Percentiles rank a stretch among this genome's conserved stretches.
phyloP scores from a whole-genome alignment of 2,113 vertebrate species.

The Trematomus loennbergii region DNA sequence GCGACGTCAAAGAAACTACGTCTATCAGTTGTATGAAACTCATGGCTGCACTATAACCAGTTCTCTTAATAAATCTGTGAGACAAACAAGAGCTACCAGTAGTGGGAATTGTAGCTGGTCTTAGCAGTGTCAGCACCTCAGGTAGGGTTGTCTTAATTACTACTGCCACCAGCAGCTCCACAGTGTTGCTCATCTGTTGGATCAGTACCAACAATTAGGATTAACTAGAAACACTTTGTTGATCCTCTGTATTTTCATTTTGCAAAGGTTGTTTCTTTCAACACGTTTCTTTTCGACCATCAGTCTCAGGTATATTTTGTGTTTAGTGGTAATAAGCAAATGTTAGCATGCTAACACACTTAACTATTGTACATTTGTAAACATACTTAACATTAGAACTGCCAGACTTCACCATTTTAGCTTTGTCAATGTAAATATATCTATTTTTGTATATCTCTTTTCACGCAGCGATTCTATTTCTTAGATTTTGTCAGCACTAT shows the following conservation, averaged over 20 bases:
- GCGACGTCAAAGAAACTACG: too few species aligned
- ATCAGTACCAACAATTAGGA: neutral
- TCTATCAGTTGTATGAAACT: too few species aligned
- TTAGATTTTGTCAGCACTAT: constrained; percentile 48
- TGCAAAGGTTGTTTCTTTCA: neutral
- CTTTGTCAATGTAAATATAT: neutral
- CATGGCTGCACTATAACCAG: neutral
- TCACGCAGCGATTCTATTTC: constrained; percentile 1
- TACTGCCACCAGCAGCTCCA: neutral
- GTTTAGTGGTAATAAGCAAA: neutral
- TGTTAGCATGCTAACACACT: neutral
- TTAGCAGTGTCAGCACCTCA: neutral
- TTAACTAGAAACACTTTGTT: neutral
- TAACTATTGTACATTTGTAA: neutral
- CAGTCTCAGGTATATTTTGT: neutral
- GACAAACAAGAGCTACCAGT: neutral
- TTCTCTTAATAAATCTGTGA: neutral
- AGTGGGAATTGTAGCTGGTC: constrained; percentile 1
- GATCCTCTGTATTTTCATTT: neutral
- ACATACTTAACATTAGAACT: neutral
- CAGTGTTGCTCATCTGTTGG: neutral
- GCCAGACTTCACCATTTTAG: neutral
- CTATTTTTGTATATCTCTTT: constrained; percentile 18
- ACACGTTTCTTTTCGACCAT: neutral
- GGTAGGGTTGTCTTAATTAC: neutral